Base-by-base conservation (phyloP, 1,140 invertebrate genomes). In the Drosophila mauritiana region DNA sequence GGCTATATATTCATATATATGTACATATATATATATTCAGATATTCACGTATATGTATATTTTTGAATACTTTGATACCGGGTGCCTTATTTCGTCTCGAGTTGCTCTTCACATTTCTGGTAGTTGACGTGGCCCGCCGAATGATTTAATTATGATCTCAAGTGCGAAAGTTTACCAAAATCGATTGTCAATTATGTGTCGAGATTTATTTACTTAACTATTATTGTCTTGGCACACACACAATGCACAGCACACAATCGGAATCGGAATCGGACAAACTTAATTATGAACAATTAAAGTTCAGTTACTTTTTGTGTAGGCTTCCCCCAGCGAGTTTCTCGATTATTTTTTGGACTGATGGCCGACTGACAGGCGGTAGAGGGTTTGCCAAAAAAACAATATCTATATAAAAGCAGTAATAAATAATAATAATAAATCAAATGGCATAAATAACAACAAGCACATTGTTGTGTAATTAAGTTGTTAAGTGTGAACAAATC, bases 251-350 rank as follows among this genome's bases (percentile, higher is more conserved):
- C n/a, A 22, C 31, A 70, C 64, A 64, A 75, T 82, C 52, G 59
- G 52, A 64, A 75, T 82, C 52, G 59, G 52, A 73, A 74, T 85
- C 63, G 64, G 70, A 86, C 82, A 82, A 88, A 86, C 82, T 86
- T 86, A 86, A 86, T 86, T 86, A 86, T 86, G 69, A 82, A 82
- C 79, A 88, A 88, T 82, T 88, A 88, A 82, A 82, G 83, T 88
- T 86, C 83, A 86, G 83, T 86, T 88, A 75, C 69, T 74, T 78
- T 61, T 65, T 61, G 67, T 72, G 68, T 72, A 54, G 68, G 68
- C 64, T 70, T 65, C 61, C 67, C 37, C 54, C 39, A 17, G 10
- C 37, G 54, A 12, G 13, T 55, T 58, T 42, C 57, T 59, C 46
- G 25, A 36, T 11, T 61, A 37, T 75, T 67, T 65, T 83, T 72